A percentile compares a stretch with the other conserved stretches of the same genome.
These are phyloP conservation scores for Orycteropus afer DNA, from an alignment of 2,113 vertebrate species.

Conservation along the genomic window DNA sequence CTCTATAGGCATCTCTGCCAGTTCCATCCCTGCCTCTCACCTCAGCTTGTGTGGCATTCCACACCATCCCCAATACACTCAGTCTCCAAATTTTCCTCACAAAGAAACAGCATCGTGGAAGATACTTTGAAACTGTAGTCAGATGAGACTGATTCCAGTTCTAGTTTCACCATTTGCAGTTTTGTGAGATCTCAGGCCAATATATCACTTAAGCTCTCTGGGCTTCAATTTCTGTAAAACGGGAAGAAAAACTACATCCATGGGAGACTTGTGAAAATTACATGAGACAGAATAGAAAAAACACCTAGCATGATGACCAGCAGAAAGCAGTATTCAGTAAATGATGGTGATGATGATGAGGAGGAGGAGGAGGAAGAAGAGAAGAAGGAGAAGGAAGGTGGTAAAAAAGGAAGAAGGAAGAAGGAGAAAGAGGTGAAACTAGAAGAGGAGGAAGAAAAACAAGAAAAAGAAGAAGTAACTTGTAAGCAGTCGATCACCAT, in stretches of 20 bases:
- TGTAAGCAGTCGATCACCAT: not conserved
- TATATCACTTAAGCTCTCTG: not conserved
- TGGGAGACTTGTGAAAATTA: not conserved
- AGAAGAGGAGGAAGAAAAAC: not conserved
- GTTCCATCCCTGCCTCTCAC: not conserved
- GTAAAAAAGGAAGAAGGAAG: not conserved
- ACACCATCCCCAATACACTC: not conserved
- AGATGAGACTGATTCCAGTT: not conserved
- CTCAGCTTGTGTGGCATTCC: not conserved
- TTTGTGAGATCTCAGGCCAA: not conserved
- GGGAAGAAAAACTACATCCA: not conserved
- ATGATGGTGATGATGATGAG: not conserved
- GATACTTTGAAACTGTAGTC: not conserved
- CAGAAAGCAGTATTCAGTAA: not conserved
- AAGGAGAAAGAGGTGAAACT: not conserved
- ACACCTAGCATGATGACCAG: not conserved
- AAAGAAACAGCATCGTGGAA: not conserved
- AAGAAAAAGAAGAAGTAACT: not conserved
- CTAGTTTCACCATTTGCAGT: not conserved
- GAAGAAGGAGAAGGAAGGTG: accelerated
- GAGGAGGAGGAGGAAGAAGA: no score
- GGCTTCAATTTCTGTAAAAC: not conserved
- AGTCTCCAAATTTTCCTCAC: not conserved
- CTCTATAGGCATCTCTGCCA: not conserved
- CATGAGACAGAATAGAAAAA: not conserved